phyloP scores from a whole-genome alignment of 2,113 vertebrate genomes.

The Apaloderma vittatum region DNA sequence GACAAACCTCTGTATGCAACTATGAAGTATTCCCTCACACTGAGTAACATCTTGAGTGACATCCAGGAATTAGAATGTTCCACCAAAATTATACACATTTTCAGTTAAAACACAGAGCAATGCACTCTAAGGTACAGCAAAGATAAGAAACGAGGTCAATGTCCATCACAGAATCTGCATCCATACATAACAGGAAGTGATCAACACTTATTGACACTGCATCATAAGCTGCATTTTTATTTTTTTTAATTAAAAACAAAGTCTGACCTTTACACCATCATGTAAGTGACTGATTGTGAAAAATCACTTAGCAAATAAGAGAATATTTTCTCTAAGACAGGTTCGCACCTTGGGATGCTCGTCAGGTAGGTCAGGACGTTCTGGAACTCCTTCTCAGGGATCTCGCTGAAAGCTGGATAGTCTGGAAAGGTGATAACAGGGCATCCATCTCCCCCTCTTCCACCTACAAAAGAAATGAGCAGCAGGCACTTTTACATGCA shows the following conservation, averaged over 20 bases:
- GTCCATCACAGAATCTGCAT: neutral
- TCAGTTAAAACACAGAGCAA: neutral
- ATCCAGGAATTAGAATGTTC: neutral
- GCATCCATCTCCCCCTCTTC: constrained; percentile 91
- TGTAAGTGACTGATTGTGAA: neutral
- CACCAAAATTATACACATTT: neutral
- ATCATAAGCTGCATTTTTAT: neutral
- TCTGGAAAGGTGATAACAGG: constrained; percentile 98
- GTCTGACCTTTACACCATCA: neutral
- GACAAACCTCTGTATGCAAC: neutral
- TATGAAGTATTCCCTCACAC: neutral
- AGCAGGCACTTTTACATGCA: neutral
- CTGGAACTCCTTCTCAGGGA: constrained; percentile 93
- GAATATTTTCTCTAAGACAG: neutral
- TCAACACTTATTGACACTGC: neutral
- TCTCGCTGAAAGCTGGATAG: constrained; percentile 91
- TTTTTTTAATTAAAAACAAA: neutral
- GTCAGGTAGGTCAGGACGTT: constrained; percentile 96
- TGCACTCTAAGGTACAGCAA: neutral
- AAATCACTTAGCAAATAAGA: neutral
- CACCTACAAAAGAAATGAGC: constrained; percentile 80
- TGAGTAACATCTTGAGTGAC: neutral
- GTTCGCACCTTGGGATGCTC: constrained; percentile 90
- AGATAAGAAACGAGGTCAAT: neutral
- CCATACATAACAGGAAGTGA: neutral